Percentiles rank a stretch among this genome's conserved stretches.
Conservation (phyloP, 2,888 invertebrate species). For the Euplagia quadripunctaria region DNA sequence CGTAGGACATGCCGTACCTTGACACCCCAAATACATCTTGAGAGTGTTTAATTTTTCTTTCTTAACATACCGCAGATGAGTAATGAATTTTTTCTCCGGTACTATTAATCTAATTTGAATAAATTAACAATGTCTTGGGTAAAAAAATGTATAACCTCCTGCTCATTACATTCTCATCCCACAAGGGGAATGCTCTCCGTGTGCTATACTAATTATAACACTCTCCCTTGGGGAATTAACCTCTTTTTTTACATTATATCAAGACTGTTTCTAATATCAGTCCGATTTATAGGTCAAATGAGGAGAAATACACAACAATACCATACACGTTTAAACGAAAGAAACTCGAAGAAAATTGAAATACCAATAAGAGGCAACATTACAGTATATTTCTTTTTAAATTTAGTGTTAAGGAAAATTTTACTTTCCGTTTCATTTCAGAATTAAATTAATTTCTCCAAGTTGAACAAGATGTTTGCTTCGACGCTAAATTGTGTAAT, state of each 20-base stretch:
- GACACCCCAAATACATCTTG: background rate
- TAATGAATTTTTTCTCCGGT: too few relatives aligned
- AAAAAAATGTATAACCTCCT: background rate
- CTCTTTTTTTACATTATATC: background rate
- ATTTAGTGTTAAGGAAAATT: background rate
- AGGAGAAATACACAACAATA: too few relatives aligned
- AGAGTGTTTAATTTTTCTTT: too few relatives aligned
- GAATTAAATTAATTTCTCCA: conserved; percentile 29
- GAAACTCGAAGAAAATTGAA: too few relatives aligned
- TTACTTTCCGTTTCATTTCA: conserved; percentile 21
- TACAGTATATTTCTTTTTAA: background rate
- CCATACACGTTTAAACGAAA: too few relatives aligned
- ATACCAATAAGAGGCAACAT: background rate
- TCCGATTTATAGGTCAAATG: too few relatives aligned
- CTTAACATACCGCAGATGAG: background rate
- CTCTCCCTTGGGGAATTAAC: background rate
- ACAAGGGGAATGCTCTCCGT: background rate
- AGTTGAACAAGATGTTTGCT: conserved; percentile 42
- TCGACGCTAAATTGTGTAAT: conserved; percentile 41
- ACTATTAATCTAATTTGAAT: too few relatives aligned
- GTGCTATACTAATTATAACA: background rate
- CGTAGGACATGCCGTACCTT: background rate
- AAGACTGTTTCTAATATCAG: too few relatives aligned
- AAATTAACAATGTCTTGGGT: too few relatives aligned
- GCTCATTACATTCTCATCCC: background rate